Percentiles rank a stretch among this genome's conserved stretches.
These are phyloP conservation scores for Embiotoca jacksoni DNA, from an alignment of 2,113 vertebrate genomes.

Conservation along the genomic window DNA sequence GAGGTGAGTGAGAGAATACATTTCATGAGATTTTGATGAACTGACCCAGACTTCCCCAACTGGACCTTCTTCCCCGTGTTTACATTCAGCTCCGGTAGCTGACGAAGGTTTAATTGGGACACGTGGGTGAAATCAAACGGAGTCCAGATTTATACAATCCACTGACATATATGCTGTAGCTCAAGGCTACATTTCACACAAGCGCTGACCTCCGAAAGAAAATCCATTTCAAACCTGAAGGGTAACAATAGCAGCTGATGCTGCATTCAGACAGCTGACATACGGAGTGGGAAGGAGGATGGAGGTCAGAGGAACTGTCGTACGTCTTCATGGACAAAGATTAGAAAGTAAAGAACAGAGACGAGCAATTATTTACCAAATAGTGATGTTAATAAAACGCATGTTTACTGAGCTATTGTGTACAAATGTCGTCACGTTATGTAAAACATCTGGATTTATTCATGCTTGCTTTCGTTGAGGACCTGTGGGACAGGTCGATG, in stretches of 20 bases:
- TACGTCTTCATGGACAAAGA: not conserved
- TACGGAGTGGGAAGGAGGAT: not conserved
- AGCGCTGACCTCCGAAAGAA: not conserved
- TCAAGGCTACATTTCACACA: constrained; percentile 4
- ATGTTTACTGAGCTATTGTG: too few relatives aligned
- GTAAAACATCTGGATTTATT: too few relatives aligned
- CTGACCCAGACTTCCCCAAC: too few relatives aligned
- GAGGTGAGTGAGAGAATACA: too few relatives aligned
- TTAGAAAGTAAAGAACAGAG: not conserved
- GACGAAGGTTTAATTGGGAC: not conserved
- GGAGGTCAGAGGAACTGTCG: not conserved
- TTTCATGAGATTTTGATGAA: too few relatives aligned
- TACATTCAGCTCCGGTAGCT: too few relatives aligned
- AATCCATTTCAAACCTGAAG: constrained; percentile 10
- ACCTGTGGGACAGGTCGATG: not conserved
- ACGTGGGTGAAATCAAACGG: not conserved
- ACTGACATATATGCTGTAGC: not conserved
- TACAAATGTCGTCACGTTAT: too few relatives aligned
- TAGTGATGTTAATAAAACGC: too few relatives aligned
- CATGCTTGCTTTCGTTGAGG: too few relatives aligned
- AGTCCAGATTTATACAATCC: not conserved
- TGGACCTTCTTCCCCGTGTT: too few relatives aligned
- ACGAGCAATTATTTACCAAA: too few relatives aligned
- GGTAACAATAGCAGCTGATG: constrained; percentile 19
- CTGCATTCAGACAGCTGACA: not conserved